A percentile compares a stretch with the other conserved stretches of the same genome.
Conservation (phyloP, 37 sponge, comb jelly and placozoan genomes). For the Cliona cf. orientalis region DNA sequence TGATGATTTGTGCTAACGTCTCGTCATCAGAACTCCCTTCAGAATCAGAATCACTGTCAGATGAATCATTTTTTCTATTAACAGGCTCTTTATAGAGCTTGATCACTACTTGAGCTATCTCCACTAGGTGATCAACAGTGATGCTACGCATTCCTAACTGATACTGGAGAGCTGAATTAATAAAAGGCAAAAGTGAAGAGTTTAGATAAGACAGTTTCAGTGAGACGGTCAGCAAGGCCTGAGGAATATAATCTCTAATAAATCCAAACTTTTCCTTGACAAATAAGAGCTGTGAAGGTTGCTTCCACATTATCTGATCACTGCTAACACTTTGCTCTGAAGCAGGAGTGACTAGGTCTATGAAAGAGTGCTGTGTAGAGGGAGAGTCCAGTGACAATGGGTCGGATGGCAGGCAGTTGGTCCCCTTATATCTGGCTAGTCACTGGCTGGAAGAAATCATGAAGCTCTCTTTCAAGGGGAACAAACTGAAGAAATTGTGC, state of each 20-base stretch:
- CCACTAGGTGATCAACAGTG: constrained; percentile 47
- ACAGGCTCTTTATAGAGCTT: not conserved
- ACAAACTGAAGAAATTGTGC: constrained; percentile 61
- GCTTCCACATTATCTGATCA: constrained; percentile 38
- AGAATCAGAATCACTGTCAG: not conserved
- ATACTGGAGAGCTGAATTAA: constrained; percentile 22
- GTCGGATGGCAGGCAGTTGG: constrained; percentile 48
- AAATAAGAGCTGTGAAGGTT: constrained; percentile 56
- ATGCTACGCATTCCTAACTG: constrained; percentile 39
- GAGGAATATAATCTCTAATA: constrained; percentile 43
- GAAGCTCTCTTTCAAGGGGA: constrained; percentile 66
- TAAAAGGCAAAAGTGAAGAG: constrained; percentile 3
- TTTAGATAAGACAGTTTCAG: constrained; percentile 45
- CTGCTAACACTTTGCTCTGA: too few relatives aligned
- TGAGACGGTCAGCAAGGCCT: constrained; percentile 19
- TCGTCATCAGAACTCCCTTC: too few relatives aligned
- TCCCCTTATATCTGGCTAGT: constrained; percentile 43
- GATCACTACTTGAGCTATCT: constrained; percentile 18
- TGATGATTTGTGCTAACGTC: too few relatives aligned
- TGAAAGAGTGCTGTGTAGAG: too few relatives aligned
- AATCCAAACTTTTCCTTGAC: constrained; percentile 8
- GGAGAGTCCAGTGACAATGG: not conserved
- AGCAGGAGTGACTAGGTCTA: not conserved
- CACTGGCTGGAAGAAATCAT: constrained; percentile 70
- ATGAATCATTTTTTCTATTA: too few relatives aligned